phyloP scores from a whole-genome alignment of 2,797 vertebrate species.

The Oreonectes daqikongensis region DNA sequence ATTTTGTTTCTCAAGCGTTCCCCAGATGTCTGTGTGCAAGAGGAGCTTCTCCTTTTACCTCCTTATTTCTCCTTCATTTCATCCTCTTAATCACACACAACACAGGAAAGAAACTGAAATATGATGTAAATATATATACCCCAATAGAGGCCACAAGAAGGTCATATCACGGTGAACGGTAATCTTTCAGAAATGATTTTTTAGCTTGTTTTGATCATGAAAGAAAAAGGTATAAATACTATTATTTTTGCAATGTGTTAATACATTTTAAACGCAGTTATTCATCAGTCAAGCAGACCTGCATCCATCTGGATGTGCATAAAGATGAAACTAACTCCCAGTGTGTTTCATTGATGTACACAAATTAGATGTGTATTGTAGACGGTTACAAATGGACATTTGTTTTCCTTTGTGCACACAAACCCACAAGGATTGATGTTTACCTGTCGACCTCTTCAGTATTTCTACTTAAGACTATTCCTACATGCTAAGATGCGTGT shows the following conservation, averaged over 20 bases:
- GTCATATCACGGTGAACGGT: not conserved
- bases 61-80: not conserved
- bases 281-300: not conserved
- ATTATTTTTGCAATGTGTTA: not conserved
- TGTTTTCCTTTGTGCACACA: constrained; percentile 32
- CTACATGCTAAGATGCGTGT: constrained; percentile 6
- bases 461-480: constrained; percentile 30
- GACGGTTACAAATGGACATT: constrained; percentile 63
- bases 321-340: constrained; percentile 45
- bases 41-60: not conserved
- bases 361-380: constrained; percentile 59
- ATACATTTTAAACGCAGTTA: not conserved
- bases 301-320: not conserved
- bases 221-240: not conserved
- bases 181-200: not conserved
- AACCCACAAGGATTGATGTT: constrained; percentile 54
- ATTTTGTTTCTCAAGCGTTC: constrained; percentile 38
- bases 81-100: not conserved
- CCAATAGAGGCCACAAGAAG: not conserved
- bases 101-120: not conserved
- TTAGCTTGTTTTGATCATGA: not conserved
- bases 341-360: constrained; percentile 60
- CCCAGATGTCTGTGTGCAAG: constrained; percentile 38
- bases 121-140: not conserved
- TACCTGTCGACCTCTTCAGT: constrained; percentile 64